Percentiles rank a stretch among this genome's conserved stretches.
phyloP scores from a whole-genome alignment of 2,888 invertebrate genomes.

The Rhopalosiphum nymphaeae region DNA sequence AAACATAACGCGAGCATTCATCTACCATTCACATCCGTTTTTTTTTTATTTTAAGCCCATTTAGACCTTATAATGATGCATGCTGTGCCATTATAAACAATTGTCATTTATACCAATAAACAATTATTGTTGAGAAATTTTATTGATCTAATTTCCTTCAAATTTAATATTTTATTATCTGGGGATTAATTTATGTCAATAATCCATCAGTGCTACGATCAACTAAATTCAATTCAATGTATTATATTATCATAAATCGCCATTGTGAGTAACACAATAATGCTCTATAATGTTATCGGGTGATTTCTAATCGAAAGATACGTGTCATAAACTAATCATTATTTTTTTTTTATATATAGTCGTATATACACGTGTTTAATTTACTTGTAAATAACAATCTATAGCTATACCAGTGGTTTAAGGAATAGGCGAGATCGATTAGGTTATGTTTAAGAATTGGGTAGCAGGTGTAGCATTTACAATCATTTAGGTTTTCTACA shows the following conservation, averaged over 20 bases:
- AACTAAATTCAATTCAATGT: neutral
- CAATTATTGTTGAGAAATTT: neutral
- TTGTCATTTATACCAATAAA: neutral
- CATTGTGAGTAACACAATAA: neutral
- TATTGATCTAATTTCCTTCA: neutral
- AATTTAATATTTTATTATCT: neutral
- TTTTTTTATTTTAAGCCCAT: neutral
- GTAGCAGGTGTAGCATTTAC: neutral
- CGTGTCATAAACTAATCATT: neutral
- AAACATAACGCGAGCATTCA: neutral
- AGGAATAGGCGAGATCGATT: neutral
- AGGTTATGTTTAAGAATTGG: neutral
- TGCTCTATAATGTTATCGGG: neutral
- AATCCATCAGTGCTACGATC: neutral
- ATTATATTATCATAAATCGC: neutral
- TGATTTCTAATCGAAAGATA: neutral
- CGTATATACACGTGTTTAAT: neutral
- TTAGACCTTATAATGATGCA: neutral
- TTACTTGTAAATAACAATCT: neutral
- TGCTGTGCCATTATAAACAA: neutral
- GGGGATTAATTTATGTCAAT: neutral
- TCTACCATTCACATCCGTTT: neutral
- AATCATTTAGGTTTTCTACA: neutral
- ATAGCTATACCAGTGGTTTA: neutral
- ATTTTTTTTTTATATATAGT: neutral